Percentiles rank a stretch among this genome's conserved stretches.
Evolutionary conservation across 2,797 vertebrate genomes (phyloP).

Genomic region (Schizopygopsis malacanthus): DNA sequence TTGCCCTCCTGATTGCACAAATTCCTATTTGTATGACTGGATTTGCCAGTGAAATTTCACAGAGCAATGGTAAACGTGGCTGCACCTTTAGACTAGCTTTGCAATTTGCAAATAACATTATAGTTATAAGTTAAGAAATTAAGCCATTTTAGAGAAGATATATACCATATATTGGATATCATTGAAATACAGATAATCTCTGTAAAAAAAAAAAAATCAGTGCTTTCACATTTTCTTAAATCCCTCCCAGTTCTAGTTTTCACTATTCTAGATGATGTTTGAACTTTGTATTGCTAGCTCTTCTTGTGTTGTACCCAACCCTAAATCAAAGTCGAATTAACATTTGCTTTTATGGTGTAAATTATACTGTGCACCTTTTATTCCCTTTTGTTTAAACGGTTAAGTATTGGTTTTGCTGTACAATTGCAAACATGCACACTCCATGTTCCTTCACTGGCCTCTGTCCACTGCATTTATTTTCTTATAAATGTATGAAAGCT

Average conservation of each 20-base stretch:
- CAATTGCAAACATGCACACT: background rate
- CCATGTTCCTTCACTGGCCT: background rate
- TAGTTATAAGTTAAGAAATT: background rate
- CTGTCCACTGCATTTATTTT: background rate
- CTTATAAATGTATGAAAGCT: slow-evolving; percentile 2
- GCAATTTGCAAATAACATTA: background rate
- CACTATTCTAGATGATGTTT: background rate
- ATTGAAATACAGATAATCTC: background rate
- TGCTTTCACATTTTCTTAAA: background rate
- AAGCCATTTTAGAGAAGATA: background rate
- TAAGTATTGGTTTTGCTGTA: slow-evolving; percentile 7
- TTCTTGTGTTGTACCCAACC: background rate
- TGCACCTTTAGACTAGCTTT: background rate
- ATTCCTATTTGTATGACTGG: background rate
- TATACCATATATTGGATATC: background rate
- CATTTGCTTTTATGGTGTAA: background rate
- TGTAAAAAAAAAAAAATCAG: background rate
- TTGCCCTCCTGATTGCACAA: background rate
- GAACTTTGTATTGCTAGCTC: background rate
- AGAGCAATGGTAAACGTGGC: background rate
- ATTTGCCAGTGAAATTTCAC: background rate
- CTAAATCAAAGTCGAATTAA: background rate
- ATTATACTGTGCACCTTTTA: background rate
- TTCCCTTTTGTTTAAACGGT: background rate
- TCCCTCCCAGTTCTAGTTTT: background rate